A percentile compares a stretch with the other conserved stretches of the same genome.
These are phyloP conservation scores for Epicampocera succincta DNA, from an alignment of 2,888 invertebrate genomes.

Conservation along the genomic window DNA sequence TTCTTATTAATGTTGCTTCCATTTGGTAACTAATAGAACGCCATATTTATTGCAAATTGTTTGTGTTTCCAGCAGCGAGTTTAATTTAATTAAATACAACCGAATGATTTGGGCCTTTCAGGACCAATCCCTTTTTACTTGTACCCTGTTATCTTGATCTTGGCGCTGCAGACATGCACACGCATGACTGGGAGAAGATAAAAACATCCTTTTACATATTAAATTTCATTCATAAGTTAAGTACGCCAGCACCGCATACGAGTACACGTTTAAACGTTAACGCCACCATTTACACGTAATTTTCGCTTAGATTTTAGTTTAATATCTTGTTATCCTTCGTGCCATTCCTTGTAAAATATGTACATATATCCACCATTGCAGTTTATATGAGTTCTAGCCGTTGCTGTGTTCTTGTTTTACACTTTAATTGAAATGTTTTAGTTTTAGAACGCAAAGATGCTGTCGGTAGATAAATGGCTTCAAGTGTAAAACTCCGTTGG, in stretches of 20 bases:
- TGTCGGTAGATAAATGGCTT: constrained; percentile 24
- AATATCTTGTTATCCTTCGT: background rate
- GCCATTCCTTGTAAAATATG: background rate
- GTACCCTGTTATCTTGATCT: too few relatives aligned
- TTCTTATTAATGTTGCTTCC: too few relatives aligned
- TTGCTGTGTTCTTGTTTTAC: background rate
- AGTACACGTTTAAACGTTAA: too few relatives aligned
- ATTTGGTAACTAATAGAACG: too few relatives aligned
- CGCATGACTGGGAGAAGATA: too few relatives aligned
- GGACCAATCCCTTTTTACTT: too few relatives aligned
- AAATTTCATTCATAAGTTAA: background rate
- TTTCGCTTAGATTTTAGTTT: constrained; percentile 14
- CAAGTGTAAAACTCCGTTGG: background rate
- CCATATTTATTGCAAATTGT: too few relatives aligned
- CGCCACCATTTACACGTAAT: constrained; percentile 40
- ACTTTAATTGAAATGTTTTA: constrained; percentile 50
- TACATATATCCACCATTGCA: background rate
- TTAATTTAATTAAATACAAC: too few relatives aligned
- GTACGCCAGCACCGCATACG: background rate
- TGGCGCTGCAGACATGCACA: too few relatives aligned
- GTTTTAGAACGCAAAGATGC: constrained; percentile 7
- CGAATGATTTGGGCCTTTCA: too few relatives aligned
- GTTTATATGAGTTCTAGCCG: background rate
- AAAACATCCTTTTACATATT: background rate
- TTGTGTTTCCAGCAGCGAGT: too few relatives aligned